Conservation (phyloP, 2,797 vertebrate species). For the Myotis daubentonii region DNA sequence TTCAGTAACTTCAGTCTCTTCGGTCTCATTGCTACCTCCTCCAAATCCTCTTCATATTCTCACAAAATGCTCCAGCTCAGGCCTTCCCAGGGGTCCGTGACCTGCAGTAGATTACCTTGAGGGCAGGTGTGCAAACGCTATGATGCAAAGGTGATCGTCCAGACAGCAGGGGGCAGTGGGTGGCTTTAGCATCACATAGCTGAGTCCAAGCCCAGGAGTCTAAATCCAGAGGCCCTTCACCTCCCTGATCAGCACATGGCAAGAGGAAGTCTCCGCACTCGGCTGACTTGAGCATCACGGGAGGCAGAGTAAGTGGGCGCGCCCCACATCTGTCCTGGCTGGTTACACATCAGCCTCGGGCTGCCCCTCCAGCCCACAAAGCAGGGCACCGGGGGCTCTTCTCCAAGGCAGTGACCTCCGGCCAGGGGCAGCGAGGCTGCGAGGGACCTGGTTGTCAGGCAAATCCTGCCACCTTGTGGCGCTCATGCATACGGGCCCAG, state of each 20-base stretch:
- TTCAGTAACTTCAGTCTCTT: neutral
- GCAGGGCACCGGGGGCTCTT: neutral
- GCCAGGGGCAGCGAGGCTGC: neutral
- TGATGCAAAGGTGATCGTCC: neutral
- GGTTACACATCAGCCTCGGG: neutral
- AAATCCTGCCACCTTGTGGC: slow-evolving; percentile 80
- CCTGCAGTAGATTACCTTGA: neutral
- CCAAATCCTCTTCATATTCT: neutral
- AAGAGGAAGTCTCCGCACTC: neutral
- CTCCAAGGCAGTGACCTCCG: neutral
- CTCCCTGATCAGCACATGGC: neutral
- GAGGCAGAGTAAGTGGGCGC: neutral
- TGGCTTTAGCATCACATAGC: neutral
- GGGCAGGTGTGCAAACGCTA: neutral
- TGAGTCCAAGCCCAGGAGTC: neutral
- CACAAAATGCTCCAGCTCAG: neutral
- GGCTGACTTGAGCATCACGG: rapidly evolving
- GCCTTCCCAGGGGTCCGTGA: neutral
- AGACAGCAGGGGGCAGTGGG: neutral
- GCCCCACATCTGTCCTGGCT: neutral
- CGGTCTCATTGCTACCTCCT: neutral
- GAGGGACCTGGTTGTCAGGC: slow-evolving; percentile 65
- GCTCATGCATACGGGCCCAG: neutral
- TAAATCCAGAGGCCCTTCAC: neutral
- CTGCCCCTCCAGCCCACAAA: rapidly evolving